Evolutionary conservation across 2,888 invertebrate species (phyloP), one percentile per base, ranked within the genome.

Genomic region (Sinotaia quadrata): DNA sequence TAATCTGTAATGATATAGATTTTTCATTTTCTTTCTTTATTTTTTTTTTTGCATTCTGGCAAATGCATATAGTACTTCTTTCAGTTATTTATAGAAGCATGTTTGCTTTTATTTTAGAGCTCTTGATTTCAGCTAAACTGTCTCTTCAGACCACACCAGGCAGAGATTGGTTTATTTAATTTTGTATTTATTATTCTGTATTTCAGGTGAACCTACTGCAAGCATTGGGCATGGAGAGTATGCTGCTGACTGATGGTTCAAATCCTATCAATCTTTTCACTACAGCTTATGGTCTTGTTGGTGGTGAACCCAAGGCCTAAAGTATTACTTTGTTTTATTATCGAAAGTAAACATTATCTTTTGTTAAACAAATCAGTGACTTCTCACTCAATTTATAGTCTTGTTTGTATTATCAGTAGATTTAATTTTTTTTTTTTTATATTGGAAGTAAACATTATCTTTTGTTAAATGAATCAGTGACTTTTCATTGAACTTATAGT

Each of bases 181-280:
- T 52, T 51, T 18, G 2, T 10, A 3, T 36, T n/a, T 34, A 27
- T 47, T 59, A 61, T 18, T 67, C 54, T 66, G 33, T 71, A 52
- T 72, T 75, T 12, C 74, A 85, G 85, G 73, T 81, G n/a, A 79
- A 81, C 47, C 36, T 86, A 73, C 74, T 86, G 61, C 41, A 78
- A 61, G 75, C 79, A 12, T 75, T 86, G 5, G 86, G 86, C 7
- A 36, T 86, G 56, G 70, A 82, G 68, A 78, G 79, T 29, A 77
- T 79, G 4, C 71, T 86, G 56, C 75, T 86, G 31, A 86, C 86
- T 10, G 84, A 85, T 71, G 86, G 85, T 3, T 80, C 77, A 57
- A 78, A 61, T 56, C 86, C 86, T 0, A 78, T 86, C 69, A 86
- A 86, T 69, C 78, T 86, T 44, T 84, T 86, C 74, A 78, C 76